Conservation (phyloP, 2,113 vertebrate species). For the Platysternon megacephalum region DNA sequence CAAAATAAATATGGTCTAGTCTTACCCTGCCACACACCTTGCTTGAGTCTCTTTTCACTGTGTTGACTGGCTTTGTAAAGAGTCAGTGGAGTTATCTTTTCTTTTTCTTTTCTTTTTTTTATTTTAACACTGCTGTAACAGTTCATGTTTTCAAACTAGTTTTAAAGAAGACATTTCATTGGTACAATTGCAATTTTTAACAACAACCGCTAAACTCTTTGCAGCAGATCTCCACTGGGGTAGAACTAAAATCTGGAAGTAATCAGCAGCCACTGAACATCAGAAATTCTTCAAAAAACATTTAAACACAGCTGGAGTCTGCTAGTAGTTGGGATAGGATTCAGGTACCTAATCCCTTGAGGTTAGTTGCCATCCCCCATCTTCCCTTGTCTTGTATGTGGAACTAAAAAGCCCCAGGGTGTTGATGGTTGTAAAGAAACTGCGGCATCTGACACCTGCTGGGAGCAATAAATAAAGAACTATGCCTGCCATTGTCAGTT, state of each 20-base stretch:
- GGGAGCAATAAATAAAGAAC: constrained; percentile 95
- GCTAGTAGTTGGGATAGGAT: constrained; percentile 92
- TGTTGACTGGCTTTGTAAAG: constrained; percentile 3
- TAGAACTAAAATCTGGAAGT: constrained; percentile 99
- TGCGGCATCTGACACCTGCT: constrained; percentile 89
- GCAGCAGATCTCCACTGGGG: constrained; percentile 88
- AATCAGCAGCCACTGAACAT: constrained; percentile 94
- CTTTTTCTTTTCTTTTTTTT: not conserved
- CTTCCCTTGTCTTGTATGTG: constrained; percentile 84
- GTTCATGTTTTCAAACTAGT: constrained; percentile 63
- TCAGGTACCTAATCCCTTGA: constrained; percentile 96
- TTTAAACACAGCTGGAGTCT: constrained; percentile 95
- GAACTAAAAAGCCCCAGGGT: constrained; percentile 90
- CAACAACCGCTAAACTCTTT: constrained; percentile 87
- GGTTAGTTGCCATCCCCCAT: constrained; percentile 83
- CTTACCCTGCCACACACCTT: not conserved
- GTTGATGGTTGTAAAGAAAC: constrained; percentile 90
- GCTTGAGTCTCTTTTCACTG: not conserved
- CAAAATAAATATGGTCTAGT: not conserved
- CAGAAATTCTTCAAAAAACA: constrained; percentile 96
- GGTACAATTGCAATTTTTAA: constrained; percentile 85
- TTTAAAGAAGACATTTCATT: constrained; percentile 73
- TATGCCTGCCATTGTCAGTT: constrained; percentile 84
- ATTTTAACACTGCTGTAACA: constrained; percentile 33
- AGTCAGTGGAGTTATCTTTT: not conserved